Conservation (phyloP, 2,888 invertebrate species). For the Macrophya alboannulata region DNA sequence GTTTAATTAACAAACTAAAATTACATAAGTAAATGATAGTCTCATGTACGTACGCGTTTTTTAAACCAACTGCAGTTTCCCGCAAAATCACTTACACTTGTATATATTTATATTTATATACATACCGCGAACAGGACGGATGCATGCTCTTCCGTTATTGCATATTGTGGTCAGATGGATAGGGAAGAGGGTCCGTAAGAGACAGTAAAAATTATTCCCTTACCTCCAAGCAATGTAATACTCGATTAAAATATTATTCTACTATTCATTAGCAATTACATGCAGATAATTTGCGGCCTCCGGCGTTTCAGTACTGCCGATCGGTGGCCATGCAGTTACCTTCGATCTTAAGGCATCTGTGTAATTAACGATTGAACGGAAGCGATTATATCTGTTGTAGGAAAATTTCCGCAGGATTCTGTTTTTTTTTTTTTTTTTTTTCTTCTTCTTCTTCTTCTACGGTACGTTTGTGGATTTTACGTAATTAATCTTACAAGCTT, state of each 20-base stretch:
- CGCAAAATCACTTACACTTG: background rate
- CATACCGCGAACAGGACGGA: background rate
- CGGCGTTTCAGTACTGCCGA: background rate
- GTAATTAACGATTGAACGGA: background rate
- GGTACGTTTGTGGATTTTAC: too few relatives aligned
- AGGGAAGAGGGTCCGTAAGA: background rate
- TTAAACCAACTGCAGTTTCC: background rate
- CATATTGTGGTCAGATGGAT: background rate
- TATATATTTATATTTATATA: background rate
- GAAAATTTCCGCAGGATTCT: too few relatives aligned
- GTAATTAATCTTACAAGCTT: too few relatives aligned
- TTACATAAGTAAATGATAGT: background rate
- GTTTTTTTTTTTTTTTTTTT: background rate
- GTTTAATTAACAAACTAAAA: background rate
- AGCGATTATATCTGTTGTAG: background rate
- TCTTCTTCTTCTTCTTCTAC: background rate
- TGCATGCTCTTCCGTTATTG: conserved; percentile 15
- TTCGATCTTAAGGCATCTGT: background rate
- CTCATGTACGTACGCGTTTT: background rate
- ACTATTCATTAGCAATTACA: background rate
- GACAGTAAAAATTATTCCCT: background rate
- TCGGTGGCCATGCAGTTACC: too few relatives aligned
- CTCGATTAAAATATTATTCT: background rate
- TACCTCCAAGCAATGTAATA: background rate
- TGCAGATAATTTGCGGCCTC: background rate